Base-by-base conservation (phyloP, 2,113 vertebrate species). In the Melanerpes aurifrons region DNA sequence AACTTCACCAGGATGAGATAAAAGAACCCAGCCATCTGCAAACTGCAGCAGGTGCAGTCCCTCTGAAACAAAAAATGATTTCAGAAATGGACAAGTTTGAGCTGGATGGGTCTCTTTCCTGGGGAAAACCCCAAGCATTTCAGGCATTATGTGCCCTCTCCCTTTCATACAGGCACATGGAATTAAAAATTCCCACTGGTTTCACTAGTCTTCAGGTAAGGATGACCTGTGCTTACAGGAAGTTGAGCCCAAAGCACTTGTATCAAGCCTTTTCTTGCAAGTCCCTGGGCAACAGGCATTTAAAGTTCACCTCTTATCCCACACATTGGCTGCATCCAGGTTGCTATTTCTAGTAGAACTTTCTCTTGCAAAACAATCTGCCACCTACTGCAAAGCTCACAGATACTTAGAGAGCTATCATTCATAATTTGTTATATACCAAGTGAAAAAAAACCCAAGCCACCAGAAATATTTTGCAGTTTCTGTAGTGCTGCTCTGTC, bases 371-470 rank as follows among this genome's bases (percentile, higher is more conserved):
- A 95, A 95, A 83, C 31, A 40, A 78, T 53, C 64, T 92, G n/a
- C 75, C 64, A 88, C 78, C 78, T 89, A 54, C 57, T 54, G 68
- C 93, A 79, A 92, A 86, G 92, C 29, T 50, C 80, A 71, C 40
- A 54, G 72, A 59, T 54, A 85, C 75, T 92, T 90, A 35, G 5
- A 82, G 82, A 95, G 88, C 15, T 54, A 48, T 64, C 83, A 69
- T 75, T 90, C 62, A 75, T 70, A 29, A 92, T 87, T 91, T 77
- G 63, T 48, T 86, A 69, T 4, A 69, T 50, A 88, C 54, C 31
- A 82, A 72, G 59, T 32, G 66, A 92, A 92, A 94, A 96, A 94
- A 96, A 94, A 84, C 64, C 26, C 64, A 70, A 89, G 71, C 63
- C 70, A 58, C 61, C 43, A 74, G 79, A 81, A 87, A 73, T 43